Evolutionary conservation across 2,888 invertebrate species (phyloP), one percentile per base, ranked within the genome.

Genomic region (Drosophila kanekoi): DNA sequence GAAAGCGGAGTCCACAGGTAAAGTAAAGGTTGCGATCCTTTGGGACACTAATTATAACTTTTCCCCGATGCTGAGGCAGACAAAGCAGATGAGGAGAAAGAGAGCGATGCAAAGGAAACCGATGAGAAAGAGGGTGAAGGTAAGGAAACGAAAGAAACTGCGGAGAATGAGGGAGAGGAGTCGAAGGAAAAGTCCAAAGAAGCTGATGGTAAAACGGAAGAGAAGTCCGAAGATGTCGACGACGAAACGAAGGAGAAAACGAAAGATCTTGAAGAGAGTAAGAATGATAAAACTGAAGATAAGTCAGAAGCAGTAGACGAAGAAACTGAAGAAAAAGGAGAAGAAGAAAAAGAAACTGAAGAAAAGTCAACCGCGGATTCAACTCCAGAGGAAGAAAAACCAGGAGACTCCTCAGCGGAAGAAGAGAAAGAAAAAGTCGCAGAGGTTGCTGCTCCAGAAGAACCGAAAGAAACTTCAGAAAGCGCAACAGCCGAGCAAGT

Each of bases 1-100:
- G 41, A 67, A 48, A 14, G 74, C 59, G 32, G 72, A 82, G 57
- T 53, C 53, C 13, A 51, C 72, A 71, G 80, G 88, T 86, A 86
- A 84, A 45, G 52, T 60, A 64, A 37, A 57, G 47, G 32, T 43
- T 6, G 23, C 33, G 10, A 44, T 48, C n/a, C 20, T 28, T 16
- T n/a, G 20, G 44, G 49, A 37, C n/a, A 52, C 41, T 69, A 47
- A 68, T 49, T 1, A 47, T 43, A 72, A 67, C 33, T 74, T 75
- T 65, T 23, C 45, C 40, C 44, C 32, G 53, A 56, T 40, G 61
- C 16, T 20, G 51, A 60, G 52, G 38, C 67, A 71, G 71, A 68
- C 43, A 65, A 68, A 16, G 43, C 72, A n/a, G 65, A 61, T 16
- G 63, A 63, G 37, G 52, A 63, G 4, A 40, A 52, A 11, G 47